These are phyloP conservation scores for Poeciliopsis occidentalis DNA, from an alignment of 2,113 vertebrate genomes.

Conservation along the genomic window DNA sequence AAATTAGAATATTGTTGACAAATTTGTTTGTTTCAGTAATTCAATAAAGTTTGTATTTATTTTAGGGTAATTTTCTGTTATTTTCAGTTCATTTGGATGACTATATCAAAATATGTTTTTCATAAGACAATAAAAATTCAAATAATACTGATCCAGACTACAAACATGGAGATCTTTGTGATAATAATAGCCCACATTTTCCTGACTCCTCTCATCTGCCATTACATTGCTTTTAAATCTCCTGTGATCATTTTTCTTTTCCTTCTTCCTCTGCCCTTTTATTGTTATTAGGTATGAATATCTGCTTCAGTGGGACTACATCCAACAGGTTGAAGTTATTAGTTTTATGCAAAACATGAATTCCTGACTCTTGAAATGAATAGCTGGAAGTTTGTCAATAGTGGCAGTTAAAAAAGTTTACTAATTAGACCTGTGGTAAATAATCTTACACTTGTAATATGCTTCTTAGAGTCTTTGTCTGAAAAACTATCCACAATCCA, in stretches of 20 bases:
- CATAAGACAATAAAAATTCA: too few species aligned
- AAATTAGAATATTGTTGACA: too few species aligned
- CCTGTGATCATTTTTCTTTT: neutral
- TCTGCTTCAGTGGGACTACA: neutral
- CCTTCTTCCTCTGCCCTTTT: neutral
- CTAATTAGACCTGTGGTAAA: neutral
- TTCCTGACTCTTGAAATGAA: neutral
- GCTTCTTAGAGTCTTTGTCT: neutral
- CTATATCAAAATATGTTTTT: too few species aligned
- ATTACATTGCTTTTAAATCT: neutral
- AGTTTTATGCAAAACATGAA: too few species aligned
- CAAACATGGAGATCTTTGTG: neutral
- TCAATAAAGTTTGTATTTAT: too few species aligned
- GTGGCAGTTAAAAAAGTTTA: neutral
- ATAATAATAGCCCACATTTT: neutral
- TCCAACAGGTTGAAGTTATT: too few species aligned
- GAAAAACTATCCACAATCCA: slow-evolving; percentile 49
- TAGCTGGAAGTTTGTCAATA: neutral
- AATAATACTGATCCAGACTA: too few species aligned
- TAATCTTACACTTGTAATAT: neutral
- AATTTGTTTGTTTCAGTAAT: too few species aligned
- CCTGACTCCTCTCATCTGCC: neutral
- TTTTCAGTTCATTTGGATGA: too few species aligned
- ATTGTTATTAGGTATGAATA: neutral
- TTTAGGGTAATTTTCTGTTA: too few species aligned